These are phyloP conservation scores for Fragum fragum DNA, from an alignment of 2,888 invertebrate genomes.

Conservation along the genomic window DNA sequence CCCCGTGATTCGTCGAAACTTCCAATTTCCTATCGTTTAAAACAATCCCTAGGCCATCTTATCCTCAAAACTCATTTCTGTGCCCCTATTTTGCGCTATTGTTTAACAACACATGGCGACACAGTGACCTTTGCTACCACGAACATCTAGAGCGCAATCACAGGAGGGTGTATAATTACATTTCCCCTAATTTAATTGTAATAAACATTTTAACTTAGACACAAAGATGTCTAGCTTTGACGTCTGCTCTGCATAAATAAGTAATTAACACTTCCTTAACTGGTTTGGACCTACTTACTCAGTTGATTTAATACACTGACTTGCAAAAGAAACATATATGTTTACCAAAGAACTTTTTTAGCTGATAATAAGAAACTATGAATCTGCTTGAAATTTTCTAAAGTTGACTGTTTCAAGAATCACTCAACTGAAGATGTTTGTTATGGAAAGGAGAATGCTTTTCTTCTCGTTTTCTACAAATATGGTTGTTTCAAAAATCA, in stretches of 20 bases:
- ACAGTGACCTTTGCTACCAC: not conserved
- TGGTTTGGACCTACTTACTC: not conserved
- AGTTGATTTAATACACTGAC: not conserved
- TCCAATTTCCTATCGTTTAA: too few species aligned
- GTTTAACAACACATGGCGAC: not conserved
- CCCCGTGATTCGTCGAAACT: too few species aligned
- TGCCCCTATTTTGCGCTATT: not conserved
- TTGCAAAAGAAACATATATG: too few species aligned
- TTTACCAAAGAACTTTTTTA: too few species aligned
- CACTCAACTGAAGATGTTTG: too few species aligned
- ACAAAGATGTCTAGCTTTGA: not conserved
- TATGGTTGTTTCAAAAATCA: too few species aligned
- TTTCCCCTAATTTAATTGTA: slow-evolving; percentile 2
- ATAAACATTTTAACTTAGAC: not conserved
- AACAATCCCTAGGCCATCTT: too few species aligned
- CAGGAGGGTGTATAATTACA: not conserved
- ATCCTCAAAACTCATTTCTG: not conserved
- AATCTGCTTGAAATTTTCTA: too few species aligned
- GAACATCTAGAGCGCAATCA: not conserved
- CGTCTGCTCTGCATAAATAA: not conserved
- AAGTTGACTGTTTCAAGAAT: too few species aligned
- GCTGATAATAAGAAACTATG: too few species aligned
- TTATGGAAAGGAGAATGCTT: too few species aligned
- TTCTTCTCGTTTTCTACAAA: too few species aligned
- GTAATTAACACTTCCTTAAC: slow-evolving; percentile 1